phyloP scores from a whole-genome alignment of 2,113 vertebrate species.

The Gallinago jamesoni region DNA sequence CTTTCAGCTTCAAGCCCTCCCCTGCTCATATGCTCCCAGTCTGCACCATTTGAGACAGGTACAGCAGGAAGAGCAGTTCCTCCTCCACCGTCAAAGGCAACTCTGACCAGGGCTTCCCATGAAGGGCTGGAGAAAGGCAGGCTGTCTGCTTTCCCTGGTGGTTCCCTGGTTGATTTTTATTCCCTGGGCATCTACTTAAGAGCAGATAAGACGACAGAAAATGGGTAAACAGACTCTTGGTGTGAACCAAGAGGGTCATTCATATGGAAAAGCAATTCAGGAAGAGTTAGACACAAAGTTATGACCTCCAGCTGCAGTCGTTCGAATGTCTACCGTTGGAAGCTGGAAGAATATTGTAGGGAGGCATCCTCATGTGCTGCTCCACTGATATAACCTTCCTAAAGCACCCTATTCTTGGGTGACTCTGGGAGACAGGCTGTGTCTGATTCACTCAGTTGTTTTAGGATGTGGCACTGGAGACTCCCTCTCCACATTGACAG shows the following conservation, averaged over 20 bases:
- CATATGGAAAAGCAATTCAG: not conserved
- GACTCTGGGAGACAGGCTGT: not conserved
- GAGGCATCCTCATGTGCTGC: not conserved
- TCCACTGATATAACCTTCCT: not conserved
- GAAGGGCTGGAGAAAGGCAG: not conserved
- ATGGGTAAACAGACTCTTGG: not conserved
- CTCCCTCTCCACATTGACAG: not conserved
- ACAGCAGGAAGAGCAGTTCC: not conserved
- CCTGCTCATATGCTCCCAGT: not conserved
- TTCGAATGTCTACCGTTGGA: too few species aligned
- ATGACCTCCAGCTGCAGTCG: not conserved
- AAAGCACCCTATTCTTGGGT: not conserved
- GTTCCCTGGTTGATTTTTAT: not conserved
- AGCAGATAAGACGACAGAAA: not conserved
- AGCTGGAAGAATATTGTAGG: not conserved
- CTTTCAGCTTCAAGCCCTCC: not conserved
- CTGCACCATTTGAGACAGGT: not conserved
- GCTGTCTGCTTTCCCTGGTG: not conserved
- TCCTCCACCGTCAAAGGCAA: not conserved
- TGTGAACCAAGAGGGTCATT: not conserved
- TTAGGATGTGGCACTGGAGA: not conserved
- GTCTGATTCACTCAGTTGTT: not conserved
- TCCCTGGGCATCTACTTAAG: not conserved
- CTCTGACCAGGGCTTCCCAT: not conserved
- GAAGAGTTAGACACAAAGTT: not conserved